Conservation (phyloP, 2,113 vertebrate genomes). For the Vulpes vulpes region DNA sequence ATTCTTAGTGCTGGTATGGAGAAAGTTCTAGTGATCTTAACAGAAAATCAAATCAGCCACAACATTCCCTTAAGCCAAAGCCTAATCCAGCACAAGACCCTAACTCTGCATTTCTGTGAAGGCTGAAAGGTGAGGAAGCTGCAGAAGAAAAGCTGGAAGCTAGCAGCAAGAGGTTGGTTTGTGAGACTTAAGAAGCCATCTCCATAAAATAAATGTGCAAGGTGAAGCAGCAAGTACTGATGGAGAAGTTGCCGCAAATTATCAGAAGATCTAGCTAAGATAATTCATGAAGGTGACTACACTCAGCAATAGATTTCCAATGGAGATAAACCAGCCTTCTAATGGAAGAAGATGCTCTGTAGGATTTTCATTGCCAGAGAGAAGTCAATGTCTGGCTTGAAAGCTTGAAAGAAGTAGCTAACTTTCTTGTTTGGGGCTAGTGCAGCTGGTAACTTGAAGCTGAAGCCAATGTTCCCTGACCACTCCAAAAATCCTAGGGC, state of each 20-base stretch:
- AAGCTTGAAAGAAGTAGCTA: background rate
- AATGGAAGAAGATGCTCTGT: background rate
- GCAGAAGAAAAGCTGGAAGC: background rate
- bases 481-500: background rate
- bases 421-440: background rate
- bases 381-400: background rate
- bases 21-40: background rate
- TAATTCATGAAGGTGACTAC: background rate
- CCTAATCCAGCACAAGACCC: background rate
- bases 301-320: background rate
- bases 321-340: background rate
- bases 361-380: background rate
- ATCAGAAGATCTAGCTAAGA: background rate
- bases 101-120: background rate
- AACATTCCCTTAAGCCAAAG: background rate
- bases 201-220: background rate
- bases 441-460: background rate
- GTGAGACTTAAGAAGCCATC: background rate
- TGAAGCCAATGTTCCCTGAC: background rate
- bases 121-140: background rate
- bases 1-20: background rate
- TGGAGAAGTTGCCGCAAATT: background rate
- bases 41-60: background rate
- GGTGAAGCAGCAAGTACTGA: background rate
- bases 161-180: background rate